Conservation (phyloP, 2,888 invertebrate species). For the Therioaphis trifolii region DNA sequence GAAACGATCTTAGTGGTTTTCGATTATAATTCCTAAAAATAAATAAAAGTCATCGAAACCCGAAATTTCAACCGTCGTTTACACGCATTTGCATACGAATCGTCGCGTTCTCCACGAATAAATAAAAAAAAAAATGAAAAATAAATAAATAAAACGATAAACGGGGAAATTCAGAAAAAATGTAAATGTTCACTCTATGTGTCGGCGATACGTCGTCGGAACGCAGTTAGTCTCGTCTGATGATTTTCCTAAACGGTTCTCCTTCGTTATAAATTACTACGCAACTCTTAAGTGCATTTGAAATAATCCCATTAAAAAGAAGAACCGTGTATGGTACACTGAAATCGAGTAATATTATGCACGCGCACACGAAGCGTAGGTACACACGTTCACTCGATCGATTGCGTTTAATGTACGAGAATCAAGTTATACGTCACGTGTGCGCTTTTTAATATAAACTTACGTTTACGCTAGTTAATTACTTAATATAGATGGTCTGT, state of each 20-base stretch:
- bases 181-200: background rate
- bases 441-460: background rate
- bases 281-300: constrained; percentile 12
- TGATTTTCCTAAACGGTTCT: too few species aligned
- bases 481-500: background rate
- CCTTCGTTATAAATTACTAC: constrained; percentile 9
- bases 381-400: background rate
- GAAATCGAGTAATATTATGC: too few species aligned
- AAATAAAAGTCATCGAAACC: too few species aligned
- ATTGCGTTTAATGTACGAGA: constrained; percentile 1
- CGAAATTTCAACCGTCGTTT: background rate
- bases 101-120: too few species aligned
- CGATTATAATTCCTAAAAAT: too few species aligned
- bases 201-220: too few species aligned
- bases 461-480: background rate
- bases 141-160: background rate
- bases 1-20: too few species aligned
- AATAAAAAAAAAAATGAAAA: too few species aligned
- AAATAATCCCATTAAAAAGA: constrained; percentile 2
- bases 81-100: too few species aligned
- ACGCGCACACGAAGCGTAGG: too few species aligned
- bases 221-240: too few species aligned
- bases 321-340: background rate
- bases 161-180: background rate
- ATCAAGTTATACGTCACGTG: background rate